These are phyloP conservation scores for Eristalis arbustorum DNA, from an alignment of 2,888 invertebrate species.

Conservation along the genomic window DNA sequence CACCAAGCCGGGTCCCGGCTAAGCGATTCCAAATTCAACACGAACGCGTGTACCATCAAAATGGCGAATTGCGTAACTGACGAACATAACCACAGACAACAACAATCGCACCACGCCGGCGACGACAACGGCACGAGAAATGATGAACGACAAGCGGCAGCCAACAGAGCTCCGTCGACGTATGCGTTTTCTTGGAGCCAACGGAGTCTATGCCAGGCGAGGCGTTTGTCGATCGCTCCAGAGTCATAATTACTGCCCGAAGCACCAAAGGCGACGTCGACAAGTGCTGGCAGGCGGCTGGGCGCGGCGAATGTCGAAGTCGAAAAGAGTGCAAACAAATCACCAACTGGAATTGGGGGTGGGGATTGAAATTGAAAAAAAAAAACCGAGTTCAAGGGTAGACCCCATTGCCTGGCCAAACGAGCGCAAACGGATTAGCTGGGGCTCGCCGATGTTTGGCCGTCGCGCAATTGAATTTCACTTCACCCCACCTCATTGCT, in stretches of 20 bases:
- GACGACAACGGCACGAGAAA: no score
- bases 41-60: conserved; percentile 15
- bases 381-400: conserved; percentile 9
- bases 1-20: background rate
- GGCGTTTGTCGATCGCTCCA: background rate
- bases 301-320: background rate
- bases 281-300: background rate
- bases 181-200: background rate
- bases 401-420: background rate
- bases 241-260: background rate
- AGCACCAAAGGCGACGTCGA: no score
- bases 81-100: conserved; percentile 57
- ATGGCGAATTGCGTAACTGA: conserved; percentile 45
- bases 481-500: background rate
- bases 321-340: conserved; percentile 2
- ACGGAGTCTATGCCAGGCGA: background rate
- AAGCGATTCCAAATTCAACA: conserved; percentile 21
- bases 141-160: background rate
- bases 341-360: background rate
- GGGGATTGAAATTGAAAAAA: background rate
- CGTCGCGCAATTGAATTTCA: conserved; percentile 49
- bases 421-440: background rate
- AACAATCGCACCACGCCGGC: background rate
- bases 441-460: conserved; percentile 1
- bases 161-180: no score